These are phyloP conservation scores for Macrotus californicus DNA, from an alignment of 2,113 vertebrate genomes.

Conservation along the genomic window DNA sequence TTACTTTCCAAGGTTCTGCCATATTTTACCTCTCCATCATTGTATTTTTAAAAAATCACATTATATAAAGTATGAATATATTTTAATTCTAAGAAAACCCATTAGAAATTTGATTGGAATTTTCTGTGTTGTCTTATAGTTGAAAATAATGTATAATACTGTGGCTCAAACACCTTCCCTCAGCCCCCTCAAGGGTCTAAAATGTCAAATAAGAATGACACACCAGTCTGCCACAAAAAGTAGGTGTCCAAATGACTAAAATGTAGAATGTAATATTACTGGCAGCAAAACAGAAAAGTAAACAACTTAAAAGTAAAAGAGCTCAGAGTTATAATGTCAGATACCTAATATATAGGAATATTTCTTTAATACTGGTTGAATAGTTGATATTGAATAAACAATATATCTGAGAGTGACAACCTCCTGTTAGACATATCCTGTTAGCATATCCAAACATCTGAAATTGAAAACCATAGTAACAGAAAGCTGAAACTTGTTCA, in stretches of 20 bases:
- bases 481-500: neutral
- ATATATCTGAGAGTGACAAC: neutral
- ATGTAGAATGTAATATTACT: neutral
- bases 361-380: neutral
- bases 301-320: conserved; percentile 23
- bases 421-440: neutral
- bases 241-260: neutral
- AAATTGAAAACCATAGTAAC: neutral
- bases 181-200: neutral
- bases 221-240: neutral
- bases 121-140: conserved; percentile 1
- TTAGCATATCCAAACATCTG: neutral
- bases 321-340: neutral
- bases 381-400: neutral
- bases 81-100: neutral
- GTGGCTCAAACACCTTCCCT: neutral
- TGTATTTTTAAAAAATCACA: neutral
- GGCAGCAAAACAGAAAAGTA: neutral
- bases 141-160: neutral
- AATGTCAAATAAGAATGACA: neutral
- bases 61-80: neutral
- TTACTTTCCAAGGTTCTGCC: neutral
- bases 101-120: neutral
- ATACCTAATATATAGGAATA: neutral
- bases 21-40: neutral